Percentiles rank a stretch among this genome's conserved stretches.
phyloP scores from a whole-genome alignment of 2,797 vertebrate species.

The Pantherophis alleghaniensis region DNA sequence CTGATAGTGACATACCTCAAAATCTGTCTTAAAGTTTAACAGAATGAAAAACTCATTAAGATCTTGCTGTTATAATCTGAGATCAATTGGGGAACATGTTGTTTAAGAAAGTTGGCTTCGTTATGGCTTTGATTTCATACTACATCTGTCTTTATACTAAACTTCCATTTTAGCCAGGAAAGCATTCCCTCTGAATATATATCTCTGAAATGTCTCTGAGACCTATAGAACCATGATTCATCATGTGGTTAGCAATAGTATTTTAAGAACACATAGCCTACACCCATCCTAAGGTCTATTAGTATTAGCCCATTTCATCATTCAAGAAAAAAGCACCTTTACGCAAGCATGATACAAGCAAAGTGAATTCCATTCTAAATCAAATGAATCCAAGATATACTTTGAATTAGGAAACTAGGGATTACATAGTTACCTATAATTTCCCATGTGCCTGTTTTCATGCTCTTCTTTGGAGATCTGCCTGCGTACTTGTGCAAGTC shows the following conservation, averaged over 20 bases:
- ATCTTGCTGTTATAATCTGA: not conserved
- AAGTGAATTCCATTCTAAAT: conserved; percentile 9
- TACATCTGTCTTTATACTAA: not conserved
- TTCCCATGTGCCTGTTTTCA: conserved; percentile 95
- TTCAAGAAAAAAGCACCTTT: not conserved
- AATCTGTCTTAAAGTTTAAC: not conserved
- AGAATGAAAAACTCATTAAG: not conserved
- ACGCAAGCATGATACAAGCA: not conserved
- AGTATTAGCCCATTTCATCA: not conserved
- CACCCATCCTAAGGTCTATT: not conserved
- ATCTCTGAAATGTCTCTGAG: not conserved
- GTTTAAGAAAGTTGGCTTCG: not conserved
- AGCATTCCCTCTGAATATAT: not conserved
- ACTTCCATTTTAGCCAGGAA: not conserved
- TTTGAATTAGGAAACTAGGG: conserved; percentile 30
- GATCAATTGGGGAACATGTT: not conserved
- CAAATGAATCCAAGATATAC: not conserved
- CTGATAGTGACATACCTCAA: not conserved
- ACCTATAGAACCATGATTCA: not conserved
- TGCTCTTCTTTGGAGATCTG: conserved; percentile 94
- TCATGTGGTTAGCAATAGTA: not conserved
- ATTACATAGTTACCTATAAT: conserved; percentile 86
- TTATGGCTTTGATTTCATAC: not conserved
- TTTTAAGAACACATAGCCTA: not conserved
- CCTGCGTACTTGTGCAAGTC: conserved; percentile 92